Evolutionary conservation across 2,797 vertebrate species (phyloP).

Genomic region (Esox lucius): DNA sequence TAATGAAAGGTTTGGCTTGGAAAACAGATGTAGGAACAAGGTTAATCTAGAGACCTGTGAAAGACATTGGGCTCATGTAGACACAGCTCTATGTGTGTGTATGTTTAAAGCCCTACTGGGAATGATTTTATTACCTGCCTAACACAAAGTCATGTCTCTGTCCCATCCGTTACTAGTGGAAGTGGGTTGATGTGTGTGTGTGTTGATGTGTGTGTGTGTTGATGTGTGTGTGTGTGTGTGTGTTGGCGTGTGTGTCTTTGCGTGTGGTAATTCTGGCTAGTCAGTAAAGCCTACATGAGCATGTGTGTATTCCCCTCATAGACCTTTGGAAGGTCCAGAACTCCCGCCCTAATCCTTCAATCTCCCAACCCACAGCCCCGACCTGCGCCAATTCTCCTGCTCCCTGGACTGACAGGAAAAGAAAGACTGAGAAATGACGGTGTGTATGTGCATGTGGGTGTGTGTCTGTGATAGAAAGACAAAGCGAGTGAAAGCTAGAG

Average conservation of each 20-base stretch:
- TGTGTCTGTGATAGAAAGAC: constrained; percentile 17
- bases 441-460: constrained; percentile 17
- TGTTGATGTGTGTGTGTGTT: constrained; percentile 5
- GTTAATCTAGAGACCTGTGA: constrained; percentile 60
- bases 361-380: neutral
- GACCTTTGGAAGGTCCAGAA: constrained; percentile 72
- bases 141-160: constrained; percentile 37
- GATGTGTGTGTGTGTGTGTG: neutral
- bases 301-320: constrained; percentile 68
- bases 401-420: neutral
- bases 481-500: constrained; percentile 1
- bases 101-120: constrained; percentile 40
- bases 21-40: constrained; percentile 59
- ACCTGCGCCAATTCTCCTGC: neutral
- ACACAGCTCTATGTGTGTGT: constrained; percentile 7
- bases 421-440: constrained; percentile 24
- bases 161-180: constrained; percentile 24
- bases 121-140: constrained; percentile 47
- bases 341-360: constrained; percentile 26
- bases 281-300: constrained; percentile 50
- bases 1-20: constrained; percentile 47
- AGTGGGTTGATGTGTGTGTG: constrained; percentile 10
- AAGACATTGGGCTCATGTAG: constrained; percentile 58
- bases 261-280: constrained; percentile 23
- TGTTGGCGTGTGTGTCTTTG: neutral